Percentiles rank a stretch among this genome's conserved stretches.
Conservation (phyloP, 1,140 invertebrate genomes). For the Musca domestica region DNA sequence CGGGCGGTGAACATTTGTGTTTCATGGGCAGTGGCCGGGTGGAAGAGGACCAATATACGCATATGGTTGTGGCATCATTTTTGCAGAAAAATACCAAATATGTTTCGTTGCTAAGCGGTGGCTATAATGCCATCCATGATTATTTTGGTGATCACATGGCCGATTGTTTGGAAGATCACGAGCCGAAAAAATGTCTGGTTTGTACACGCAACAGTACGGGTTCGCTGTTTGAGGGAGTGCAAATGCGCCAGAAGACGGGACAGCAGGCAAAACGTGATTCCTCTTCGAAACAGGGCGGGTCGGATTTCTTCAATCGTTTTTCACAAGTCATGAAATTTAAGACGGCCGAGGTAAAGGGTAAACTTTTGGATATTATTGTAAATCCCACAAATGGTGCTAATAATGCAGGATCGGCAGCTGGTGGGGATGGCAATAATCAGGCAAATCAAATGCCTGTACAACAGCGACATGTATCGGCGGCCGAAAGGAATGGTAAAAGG, state of each 20-base stretch:
- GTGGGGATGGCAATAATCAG: background rate
- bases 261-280: constrained; percentile 16
- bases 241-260: constrained; percentile 6
- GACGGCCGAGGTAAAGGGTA: constrained; percentile 88
- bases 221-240: constrained; percentile 29
- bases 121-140: constrained; percentile 87
- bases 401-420: background rate
- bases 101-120: constrained; percentile 88
- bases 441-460: constrained; percentile 45
- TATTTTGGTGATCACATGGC: constrained; percentile 77
- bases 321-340: constrained; percentile 83
- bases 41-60: constrained; percentile 94
- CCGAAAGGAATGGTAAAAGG: constrained; percentile 79
- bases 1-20: constrained; percentile 94
- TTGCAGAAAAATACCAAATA: constrained; percentile 91
- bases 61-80: constrained; percentile 98
- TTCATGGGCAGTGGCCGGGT: constrained; percentile 94
- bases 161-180: constrained; percentile 79
- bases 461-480: constrained; percentile 74
- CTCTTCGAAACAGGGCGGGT: constrained; percentile 40
- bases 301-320: constrained; percentile 74
- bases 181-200: constrained; percentile 73
- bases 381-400: constrained; percentile 64
- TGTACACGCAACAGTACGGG: constrained; percentile 56
- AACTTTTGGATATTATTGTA: constrained; percentile 90